These are phyloP conservation scores for Drosophila recens DNA, from an alignment of 2,888 invertebrate genomes.

Conservation along the genomic window DNA sequence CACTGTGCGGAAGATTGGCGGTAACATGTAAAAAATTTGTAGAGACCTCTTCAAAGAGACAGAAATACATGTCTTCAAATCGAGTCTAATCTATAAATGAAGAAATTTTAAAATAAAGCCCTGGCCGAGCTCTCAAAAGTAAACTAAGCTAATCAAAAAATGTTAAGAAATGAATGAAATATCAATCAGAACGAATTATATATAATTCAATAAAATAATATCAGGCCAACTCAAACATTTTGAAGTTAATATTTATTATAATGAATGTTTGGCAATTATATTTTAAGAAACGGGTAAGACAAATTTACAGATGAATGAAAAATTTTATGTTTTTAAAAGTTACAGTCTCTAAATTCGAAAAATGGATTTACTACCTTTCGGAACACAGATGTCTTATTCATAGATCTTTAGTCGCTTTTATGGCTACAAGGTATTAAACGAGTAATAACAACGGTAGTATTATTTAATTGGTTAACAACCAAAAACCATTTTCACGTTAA, in stretches of 20 bases:
- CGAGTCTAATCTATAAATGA: neutral
- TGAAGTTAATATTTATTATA: neutral
- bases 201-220: neutral
- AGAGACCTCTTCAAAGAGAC: too few species aligned
- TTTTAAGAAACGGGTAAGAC: neutral
- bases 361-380: neutral
- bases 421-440: neutral
- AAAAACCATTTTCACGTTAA: constrained; percentile 1
- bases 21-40: too few species aligned
- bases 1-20: neutral
- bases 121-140: neutral
- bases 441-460: neutral
- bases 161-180: neutral
- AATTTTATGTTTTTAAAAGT: neutral
- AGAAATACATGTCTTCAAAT: too few species aligned
- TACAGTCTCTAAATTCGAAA: neutral
- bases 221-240: neutral
- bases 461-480: constrained; percentile 9
- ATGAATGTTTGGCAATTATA: neutral
- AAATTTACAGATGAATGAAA: neutral
- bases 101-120: neutral
- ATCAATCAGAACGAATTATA: neutral
- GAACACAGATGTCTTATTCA: neutral
- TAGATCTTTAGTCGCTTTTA: neutral
- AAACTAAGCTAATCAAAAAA: neutral